These are phyloP conservation scores for Coreoperca whiteheadi DNA, from an alignment of 2,113 vertebrate species.

Conservation along the genomic window DNA sequence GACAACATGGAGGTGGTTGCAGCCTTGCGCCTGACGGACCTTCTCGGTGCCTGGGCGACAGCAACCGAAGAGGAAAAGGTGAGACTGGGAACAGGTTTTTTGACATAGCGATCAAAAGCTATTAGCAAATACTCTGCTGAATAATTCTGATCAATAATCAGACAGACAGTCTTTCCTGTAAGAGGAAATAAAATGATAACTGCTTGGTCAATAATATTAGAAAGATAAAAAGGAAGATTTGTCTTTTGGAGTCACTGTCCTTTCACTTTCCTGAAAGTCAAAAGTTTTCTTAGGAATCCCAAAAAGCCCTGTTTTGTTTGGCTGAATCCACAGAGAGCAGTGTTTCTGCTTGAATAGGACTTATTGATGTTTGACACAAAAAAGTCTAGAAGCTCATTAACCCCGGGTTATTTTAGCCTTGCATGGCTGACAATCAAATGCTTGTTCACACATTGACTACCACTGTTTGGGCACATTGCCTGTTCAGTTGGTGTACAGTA, in stretches of 20 bases:
- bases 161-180: not conserved
- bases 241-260: constrained; percentile 16
- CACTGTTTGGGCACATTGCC: not conserved
- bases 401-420: not conserved
- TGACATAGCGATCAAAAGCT: constrained; percentile 19
- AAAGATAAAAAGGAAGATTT: constrained; percentile 15
- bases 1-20: constrained; percentile 91
- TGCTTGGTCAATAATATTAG: constrained; percentile 24
- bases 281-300: constrained; percentile 8
- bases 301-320: constrained; percentile 7
- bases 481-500: not conserved
- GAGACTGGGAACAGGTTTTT: not conserved
- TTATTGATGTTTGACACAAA: constrained; percentile 53
- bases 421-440: constrained; percentile 8
- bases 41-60: constrained; percentile 92
- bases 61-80: not conserved
- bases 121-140: not conserved
- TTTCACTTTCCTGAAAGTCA: constrained; percentile 14
- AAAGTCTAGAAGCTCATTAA: constrained; percentile 42
- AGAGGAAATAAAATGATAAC: constrained; percentile 28
- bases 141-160: constrained; percentile 36
- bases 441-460: constrained; percentile 6
- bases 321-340: constrained; percentile 8
- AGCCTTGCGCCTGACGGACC: constrained; percentile 93
- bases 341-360: constrained; percentile 29